Percentiles rank a stretch among this genome's conserved stretches.
These are phyloP conservation scores for Muschampia plurimacula DNA, from an alignment of 2,888 invertebrate species.

Conservation along the genomic window DNA sequence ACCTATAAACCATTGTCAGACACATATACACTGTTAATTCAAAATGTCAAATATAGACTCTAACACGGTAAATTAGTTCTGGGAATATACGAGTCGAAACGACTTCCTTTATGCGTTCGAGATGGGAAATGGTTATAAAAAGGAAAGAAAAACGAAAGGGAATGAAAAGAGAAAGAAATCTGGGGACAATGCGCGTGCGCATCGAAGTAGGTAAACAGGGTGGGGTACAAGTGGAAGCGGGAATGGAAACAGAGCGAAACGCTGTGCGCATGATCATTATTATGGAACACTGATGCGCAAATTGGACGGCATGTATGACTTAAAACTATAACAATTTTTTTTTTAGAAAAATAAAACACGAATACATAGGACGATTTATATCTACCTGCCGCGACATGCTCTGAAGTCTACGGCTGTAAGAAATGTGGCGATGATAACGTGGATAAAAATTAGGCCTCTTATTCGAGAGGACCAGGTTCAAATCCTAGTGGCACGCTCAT, in stretches of 20 bases:
- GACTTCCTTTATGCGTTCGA: conserved; percentile 76
- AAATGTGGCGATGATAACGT: too few species aligned
- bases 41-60: conserved; percentile 64
- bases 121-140: conserved; percentile 70
- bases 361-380: too few species aligned
- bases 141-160: conserved; percentile 52
- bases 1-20: conserved; percentile 68
- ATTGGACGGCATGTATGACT: too few species aligned
- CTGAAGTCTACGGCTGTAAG: too few species aligned
- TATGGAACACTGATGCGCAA: neutral
- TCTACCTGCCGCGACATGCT: too few species aligned
- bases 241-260: neutral
- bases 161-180: conserved; percentile 50
- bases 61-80: conserved; percentile 77
- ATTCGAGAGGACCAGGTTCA: too few species aligned
- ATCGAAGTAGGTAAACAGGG: conserved; percentile 62
- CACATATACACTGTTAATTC: conserved; percentile 56
- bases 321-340: too few species aligned
- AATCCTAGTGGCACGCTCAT: too few species aligned
- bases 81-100: conserved; percentile 63
- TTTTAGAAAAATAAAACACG: too few species aligned
- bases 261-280: neutral
- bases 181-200: conserved; percentile 72
- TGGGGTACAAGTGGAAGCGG: neutral
- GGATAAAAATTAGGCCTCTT: too few species aligned